phyloP scores from a whole-genome alignment of 2,113 vertebrate genomes.

The Hiodon alosoides region DNA sequence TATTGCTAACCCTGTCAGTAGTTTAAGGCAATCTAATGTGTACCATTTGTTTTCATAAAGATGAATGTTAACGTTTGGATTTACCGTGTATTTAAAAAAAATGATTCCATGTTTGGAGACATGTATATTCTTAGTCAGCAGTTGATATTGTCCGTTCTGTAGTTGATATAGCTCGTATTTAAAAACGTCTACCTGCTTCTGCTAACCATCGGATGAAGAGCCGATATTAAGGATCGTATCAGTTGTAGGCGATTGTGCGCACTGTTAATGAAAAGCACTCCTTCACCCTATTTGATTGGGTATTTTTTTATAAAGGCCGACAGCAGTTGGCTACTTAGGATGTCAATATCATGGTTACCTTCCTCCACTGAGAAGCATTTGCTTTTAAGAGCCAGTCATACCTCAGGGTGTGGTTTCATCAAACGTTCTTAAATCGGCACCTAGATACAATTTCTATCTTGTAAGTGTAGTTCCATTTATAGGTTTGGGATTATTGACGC shows the following conservation, averaged over 20 bases:
- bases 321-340: conserved; percentile 26
- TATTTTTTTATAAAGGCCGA: not conserved
- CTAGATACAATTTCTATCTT: not conserved
- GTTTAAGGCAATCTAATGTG: too few relatives aligned
- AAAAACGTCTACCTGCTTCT: too few relatives aligned
- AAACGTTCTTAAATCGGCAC: not conserved
- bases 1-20: too few relatives aligned
- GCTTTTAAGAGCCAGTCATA: conserved; percentile 25
- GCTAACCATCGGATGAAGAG: not conserved
- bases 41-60: too few relatives aligned
- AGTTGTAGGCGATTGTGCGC: conserved; percentile 1
- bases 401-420: conserved; percentile 37
- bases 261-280: not conserved
- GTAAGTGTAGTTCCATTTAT: not conserved
- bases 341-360: conserved; percentile 38
- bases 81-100: too few relatives aligned
- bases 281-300: conserved; percentile 19
- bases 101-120: too few relatives aligned
- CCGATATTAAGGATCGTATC: conserved; percentile 5
- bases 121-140: too few relatives aligned
- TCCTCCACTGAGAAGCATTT: conserved; percentile 36
- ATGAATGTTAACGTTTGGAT: too few relatives aligned
- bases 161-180: too few relatives aligned
- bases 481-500: not conserved
- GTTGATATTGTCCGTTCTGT: too few relatives aligned